Conservation (phyloP, 2,888 invertebrate genomes). For the Drosophila subquinaria region DNA sequence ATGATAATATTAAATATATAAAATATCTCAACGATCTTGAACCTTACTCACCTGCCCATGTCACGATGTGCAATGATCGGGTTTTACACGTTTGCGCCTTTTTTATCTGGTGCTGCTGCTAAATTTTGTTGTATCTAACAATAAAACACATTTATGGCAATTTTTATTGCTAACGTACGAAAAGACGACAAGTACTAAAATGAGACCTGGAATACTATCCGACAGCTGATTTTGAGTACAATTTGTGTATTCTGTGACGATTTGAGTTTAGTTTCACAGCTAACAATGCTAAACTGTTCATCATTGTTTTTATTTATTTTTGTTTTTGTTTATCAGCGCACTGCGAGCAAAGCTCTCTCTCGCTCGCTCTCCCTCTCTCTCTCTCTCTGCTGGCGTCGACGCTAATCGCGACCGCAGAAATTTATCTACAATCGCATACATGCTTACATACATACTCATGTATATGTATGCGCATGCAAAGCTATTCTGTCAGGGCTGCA, state of each 20-base stretch:
- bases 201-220: not conserved
- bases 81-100: constrained; percentile 1
- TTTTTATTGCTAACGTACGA: constrained; percentile 28
- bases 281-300: not conserved
- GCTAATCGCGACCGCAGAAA: not conserved
- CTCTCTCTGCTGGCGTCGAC: not conserved
- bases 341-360: constrained; percentile 14
- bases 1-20: not conserved
- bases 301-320: constrained; percentile 4
- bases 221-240: constrained; percentile 49
- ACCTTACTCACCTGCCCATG: constrained; percentile 53
- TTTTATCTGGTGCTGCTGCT: not conserved
- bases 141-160: constrained; percentile 41
- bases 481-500: constrained; percentile 33
- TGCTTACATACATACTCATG: not conserved
- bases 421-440: not conserved
- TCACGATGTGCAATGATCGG: constrained; percentile 19
- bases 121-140: constrained; percentile 38
- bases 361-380: not conserved
- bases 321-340: constrained; percentile 9
- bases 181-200: constrained; percentile 3
- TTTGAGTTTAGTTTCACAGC: not conserved
- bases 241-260: constrained; percentile 34
- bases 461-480: not conserved
- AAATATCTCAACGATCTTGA: not conserved